Percentiles rank a stretch among this genome's conserved stretches.
These are phyloP conservation scores for Macrophya alboannulata DNA, from an alignment of 2,888 invertebrate genomes.

Conservation along the genomic window DNA sequence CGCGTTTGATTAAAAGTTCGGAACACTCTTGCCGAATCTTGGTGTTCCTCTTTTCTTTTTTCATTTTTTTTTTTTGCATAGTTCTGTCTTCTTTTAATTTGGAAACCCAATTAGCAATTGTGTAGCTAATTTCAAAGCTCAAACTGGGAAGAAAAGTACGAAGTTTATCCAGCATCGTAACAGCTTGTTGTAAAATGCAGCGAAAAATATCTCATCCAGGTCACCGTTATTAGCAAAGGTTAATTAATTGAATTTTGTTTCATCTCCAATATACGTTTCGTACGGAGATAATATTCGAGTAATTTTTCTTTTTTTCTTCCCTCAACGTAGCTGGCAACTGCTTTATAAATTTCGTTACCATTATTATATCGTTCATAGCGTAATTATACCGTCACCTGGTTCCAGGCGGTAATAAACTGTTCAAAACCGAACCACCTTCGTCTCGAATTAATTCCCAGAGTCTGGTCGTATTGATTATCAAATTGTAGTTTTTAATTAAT, in stretches of 20 bases:
- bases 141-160: neutral
- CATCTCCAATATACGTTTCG: neutral
- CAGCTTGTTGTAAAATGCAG: neutral
- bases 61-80: neutral
- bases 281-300: neutral
- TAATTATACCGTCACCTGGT: slow-evolving; percentile 34
- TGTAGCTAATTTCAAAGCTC: neutral
- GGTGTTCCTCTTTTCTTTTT: neutral
- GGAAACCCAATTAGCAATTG: neutral
- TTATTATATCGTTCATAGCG: neutral
- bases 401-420: slow-evolving; percentile 6
- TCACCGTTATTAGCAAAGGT: neutral
- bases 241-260: slow-evolving; percentile 15
- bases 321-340: too few relatives aligned
- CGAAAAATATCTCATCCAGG: neutral
- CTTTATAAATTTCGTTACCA: slow-evolving; percentile 29
- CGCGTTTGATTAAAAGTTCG: neutral
- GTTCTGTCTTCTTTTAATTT: neutral
- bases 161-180: neutral
- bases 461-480: neutral
- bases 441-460: neutral
- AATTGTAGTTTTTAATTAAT: neutral
- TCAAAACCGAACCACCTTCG: neutral
- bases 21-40: neutral
- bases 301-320: too few relatives aligned